These are phyloP conservation scores for Barypeithes pellucidus DNA, from an alignment of 2,888 invertebrate genomes.

Conservation along the genomic window DNA sequence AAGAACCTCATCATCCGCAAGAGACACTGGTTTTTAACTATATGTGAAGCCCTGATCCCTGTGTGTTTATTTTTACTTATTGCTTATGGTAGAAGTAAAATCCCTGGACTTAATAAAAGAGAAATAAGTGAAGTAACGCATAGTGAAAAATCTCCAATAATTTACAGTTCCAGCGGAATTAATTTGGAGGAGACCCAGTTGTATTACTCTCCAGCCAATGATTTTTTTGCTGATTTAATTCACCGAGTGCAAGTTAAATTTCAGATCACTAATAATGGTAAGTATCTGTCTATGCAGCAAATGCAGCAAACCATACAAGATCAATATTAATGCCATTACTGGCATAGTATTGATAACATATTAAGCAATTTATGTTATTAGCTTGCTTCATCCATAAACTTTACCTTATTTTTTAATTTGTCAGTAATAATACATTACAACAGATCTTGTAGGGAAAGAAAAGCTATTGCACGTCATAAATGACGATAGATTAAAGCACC, in stretches of 20 bases:
- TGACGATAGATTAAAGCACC: too few relatives aligned
- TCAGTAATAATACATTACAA: too few relatives aligned
- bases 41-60: slow-evolving; percentile 65
- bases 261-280: slow-evolving; percentile 63
- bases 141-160: slow-evolving; percentile 48
- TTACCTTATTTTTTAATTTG: too few relatives aligned
- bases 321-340: too few relatives aligned
- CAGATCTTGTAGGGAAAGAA: too few relatives aligned
- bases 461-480: too few relatives aligned
- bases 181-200: slow-evolving; percentile 57
- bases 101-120: slow-evolving; percentile 63
- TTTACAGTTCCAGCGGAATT: slow-evolving; percentile 47
- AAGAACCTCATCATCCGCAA: slow-evolving; percentile 66
- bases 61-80: slow-evolving; percentile 65
- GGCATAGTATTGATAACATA: too few relatives aligned
- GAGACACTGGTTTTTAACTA: slow-evolving; percentile 65
- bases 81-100: slow-evolving; percentile 66
- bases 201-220: slow-evolving; percentile 63
- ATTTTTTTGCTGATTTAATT: slow-evolving; percentile 63
- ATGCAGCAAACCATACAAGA: too few relatives aligned
- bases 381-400: too few relatives aligned
- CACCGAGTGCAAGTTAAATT: slow-evolving; percentile 62
- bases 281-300: too few relatives aligned
- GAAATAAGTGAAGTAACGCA: slow-evolving; percentile 62
- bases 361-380: too few relatives aligned